Evolutionary conservation across 2,113 vertebrate genomes (phyloP).

Genomic region (Scortum barcoo): DNA sequence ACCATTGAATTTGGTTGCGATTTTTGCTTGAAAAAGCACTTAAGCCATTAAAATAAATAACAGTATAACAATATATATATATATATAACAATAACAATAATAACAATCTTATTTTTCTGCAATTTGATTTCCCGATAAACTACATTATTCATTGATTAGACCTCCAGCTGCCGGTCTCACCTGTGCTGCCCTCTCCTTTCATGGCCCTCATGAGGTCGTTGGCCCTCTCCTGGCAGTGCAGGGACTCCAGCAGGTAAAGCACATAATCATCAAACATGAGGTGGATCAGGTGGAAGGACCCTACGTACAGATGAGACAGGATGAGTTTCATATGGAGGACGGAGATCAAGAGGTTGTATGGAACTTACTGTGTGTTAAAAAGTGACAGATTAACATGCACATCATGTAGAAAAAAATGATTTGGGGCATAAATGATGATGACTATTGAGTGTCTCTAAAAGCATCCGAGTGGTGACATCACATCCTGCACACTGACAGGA

Average conservation of each 20-base stretch:
- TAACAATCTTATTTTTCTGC: neutral
- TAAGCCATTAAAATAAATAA: neutral
- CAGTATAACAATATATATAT: too few species aligned
- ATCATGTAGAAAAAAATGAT: neutral
- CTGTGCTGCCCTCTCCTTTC: conserved; percentile 92
- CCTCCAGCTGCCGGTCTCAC: conserved; percentile 78
- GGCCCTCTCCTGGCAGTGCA: conserved; percentile 97
- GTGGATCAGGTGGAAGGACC: conserved; percentile 98
- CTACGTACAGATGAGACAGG: conserved; percentile 77
- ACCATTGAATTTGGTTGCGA: neutral
- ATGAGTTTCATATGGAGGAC: neutral
- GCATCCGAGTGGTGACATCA: conserved; percentile 62
- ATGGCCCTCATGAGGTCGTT: conserved; percentile 97
- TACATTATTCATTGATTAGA: too few species aligned
- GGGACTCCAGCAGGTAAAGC: conserved; percentile 96
- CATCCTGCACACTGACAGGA: conserved; percentile 58
- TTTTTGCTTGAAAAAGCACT: neutral
- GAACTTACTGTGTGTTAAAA: neutral
- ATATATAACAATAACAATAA: too few species aligned
- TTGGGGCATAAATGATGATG: neutral
- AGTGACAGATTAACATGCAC: neutral
- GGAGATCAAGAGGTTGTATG: too few species aligned
- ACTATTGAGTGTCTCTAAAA: neutral
- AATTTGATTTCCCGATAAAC: neutral
- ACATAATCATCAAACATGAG: conserved; percentile 99